phyloP scores from a whole-genome alignment of 2,888 invertebrate genomes.

The Lycia hirtaria region DNA sequence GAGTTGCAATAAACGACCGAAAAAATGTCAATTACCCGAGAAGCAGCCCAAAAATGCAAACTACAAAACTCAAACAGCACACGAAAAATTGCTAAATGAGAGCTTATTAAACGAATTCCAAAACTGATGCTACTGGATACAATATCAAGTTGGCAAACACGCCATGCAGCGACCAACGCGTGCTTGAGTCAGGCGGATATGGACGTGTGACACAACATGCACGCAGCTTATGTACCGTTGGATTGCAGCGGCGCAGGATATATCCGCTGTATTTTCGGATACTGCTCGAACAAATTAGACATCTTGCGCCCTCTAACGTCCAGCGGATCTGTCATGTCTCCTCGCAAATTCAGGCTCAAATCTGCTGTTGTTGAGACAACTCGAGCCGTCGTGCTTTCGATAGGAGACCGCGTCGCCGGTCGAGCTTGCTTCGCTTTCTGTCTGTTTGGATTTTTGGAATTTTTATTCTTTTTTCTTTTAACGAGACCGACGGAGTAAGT shows the following conservation, averaged over 20 bases:
- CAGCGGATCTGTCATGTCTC: conserved; percentile 71
- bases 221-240: conserved; percentile 72
- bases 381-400: conserved; percentile 79
- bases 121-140: conserved; percentile 60
- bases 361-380: conserved; percentile 64
- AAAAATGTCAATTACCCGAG: background rate
- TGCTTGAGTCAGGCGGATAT: conserved; percentile 68
- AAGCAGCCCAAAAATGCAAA: background rate
- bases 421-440: conserved; percentile 83
- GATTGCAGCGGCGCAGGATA: conserved; percentile 88
- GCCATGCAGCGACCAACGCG: conserved; percentile 75
- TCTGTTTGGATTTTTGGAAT: conserved; percentile 81
- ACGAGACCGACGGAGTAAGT: conserved; percentile 78
- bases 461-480: conserved; percentile 84
- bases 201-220: conserved; percentile 69
- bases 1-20: background rate
- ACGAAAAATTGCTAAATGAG: conserved; percentile 47
- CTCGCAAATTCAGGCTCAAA: conserved; percentile 73
- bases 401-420: conserved; percentile 82
- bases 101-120: conserved; percentile 33
- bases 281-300: conserved; percentile 89
- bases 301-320: conserved; percentile 85
- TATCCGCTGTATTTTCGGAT: conserved; percentile 91
- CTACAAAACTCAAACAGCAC: conserved; percentile 27
- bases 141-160: conserved; percentile 64